Evolutionary conservation across 2,888 invertebrate species (phyloP).

Genomic region (Ptychoptera contaminata): DNA sequence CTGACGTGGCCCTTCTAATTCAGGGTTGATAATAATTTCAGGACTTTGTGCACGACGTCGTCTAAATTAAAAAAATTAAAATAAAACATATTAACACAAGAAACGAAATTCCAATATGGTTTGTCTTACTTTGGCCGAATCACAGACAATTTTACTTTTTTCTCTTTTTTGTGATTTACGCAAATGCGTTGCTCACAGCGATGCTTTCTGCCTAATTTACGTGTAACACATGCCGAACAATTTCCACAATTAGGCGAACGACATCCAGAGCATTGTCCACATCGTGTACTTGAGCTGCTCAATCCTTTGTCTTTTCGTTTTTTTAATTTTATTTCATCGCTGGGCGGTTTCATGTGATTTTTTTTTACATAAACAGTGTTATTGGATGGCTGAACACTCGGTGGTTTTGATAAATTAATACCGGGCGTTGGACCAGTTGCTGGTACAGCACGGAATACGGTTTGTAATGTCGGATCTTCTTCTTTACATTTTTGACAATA

Average conservation of each 20-base stretch:
- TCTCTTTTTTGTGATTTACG: conserved; percentile 19
- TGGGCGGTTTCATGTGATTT: conserved; percentile 15
- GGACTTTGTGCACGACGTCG: conserved; percentile 24
- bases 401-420: neutral
- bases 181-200: conserved; percentile 37
- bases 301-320: conserved; percentile 28
- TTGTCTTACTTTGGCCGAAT: conserved; percentile 12
- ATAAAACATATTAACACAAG: neutral
- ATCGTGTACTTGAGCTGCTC: conserved; percentile 33
- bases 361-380: conserved; percentile 8
- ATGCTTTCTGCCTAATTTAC: conserved; percentile 28
- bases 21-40: conserved; percentile 26
- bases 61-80: neutral
- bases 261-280: conserved; percentile 65
- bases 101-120: too few relatives aligned
- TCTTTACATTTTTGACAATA: conserved; percentile 76
- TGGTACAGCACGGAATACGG: conserved; percentile 30
- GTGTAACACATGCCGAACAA: conserved; percentile 25
- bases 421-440: conserved; percentile 16
- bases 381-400: neutral
- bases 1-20: conserved; percentile 54
- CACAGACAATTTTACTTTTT: conserved; percentile 10
- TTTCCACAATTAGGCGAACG: conserved; percentile 26
- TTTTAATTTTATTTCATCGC: conserved; percentile 8
- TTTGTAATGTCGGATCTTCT: conserved; percentile 64